phyloP scores from a whole-genome alignment of 2,888 invertebrate genomes.

The Idaea biselata region DNA sequence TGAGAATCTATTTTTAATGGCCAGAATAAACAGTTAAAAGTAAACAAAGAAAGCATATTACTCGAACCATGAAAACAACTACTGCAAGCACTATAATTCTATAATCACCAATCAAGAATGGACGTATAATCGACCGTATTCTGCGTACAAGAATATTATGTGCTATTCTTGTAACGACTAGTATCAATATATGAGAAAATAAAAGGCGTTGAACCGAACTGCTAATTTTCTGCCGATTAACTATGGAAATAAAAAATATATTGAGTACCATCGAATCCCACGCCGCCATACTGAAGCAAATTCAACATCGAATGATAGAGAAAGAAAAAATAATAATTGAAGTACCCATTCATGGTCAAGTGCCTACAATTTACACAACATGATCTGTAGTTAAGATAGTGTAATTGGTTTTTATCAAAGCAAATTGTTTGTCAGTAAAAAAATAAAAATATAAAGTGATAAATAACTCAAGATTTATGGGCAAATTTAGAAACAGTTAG shows the following conservation, averaged over 20 bases:
- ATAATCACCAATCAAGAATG: background rate
- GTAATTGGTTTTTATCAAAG: background rate
- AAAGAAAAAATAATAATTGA: background rate
- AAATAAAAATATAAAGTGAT: no score
- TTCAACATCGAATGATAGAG: background rate
- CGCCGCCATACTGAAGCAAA: background rate
- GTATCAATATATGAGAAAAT: background rate
- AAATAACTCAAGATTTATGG: no score
- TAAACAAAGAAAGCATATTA: background rate
- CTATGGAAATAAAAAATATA: background rate
- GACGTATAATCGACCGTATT: background rate
- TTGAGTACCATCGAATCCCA: conserved; percentile 1
- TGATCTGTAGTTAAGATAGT: background rate
- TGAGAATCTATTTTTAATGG: background rate
- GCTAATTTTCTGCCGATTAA: background rate
- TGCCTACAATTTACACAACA: background rate
- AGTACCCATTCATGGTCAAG: background rate
- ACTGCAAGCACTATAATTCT: background rate
- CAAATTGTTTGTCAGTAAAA: background rate
- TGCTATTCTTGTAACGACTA: background rate
- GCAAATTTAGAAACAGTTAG: no score
- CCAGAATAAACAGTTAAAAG: background rate
- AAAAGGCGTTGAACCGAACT: background rate
- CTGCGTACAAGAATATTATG: background rate
- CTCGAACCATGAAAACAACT: background rate